Evolutionary conservation across 2,888 invertebrate genomes (phyloP), one percentile per base, ranked within the genome.

Genomic region (Andrena haemorrhoa): DNA sequence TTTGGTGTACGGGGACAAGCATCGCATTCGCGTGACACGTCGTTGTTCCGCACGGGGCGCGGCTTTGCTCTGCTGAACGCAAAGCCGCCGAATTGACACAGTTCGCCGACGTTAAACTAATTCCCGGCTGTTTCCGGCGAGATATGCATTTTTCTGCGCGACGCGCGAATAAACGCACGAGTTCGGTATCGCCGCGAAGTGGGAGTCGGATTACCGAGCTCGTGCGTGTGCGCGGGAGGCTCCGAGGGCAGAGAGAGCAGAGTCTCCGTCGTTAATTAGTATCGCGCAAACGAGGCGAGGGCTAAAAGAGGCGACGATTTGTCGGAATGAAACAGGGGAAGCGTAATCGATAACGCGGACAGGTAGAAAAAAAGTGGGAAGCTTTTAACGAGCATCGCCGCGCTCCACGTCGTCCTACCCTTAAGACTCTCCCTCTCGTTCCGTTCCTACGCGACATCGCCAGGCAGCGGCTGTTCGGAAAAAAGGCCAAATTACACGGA

Each of bases 401-500:
- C 29, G 73, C 69, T 70, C 77, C 71, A 35, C 73, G 41, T 41
- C 41, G 41, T 5, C 71, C 65, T 69, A 1, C 26, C 41, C 65
- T 64, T 53, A 75, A 81, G 71, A 69, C 72, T 75, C 65, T 41
- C 33, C 20, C 12, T n/a, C 51, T n/a, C 26, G 10, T n/a, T 8
- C n/a, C 53, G 20, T 72, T 64, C 29, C 60, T 47, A 29, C 29
- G n/a, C 68, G 56, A 58, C 41, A 63, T 76, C 23, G 58, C 16
- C 64, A 20, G 23, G 4, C 53, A 51, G 63, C 12, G 16, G 60
- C 47, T 26, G 6, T 31, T 53, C 56, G 64, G 66, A 64, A 75
- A 89, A 86, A 41, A 41, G 41, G 41, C 86, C 76, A 88, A 90
- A 90, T 91, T 90, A 89, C 88, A 89, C 88, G 87, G 75, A 83